Conservation (phyloP, 2,113 vertebrate species). For the Edolisoma coerulescens region DNA sequence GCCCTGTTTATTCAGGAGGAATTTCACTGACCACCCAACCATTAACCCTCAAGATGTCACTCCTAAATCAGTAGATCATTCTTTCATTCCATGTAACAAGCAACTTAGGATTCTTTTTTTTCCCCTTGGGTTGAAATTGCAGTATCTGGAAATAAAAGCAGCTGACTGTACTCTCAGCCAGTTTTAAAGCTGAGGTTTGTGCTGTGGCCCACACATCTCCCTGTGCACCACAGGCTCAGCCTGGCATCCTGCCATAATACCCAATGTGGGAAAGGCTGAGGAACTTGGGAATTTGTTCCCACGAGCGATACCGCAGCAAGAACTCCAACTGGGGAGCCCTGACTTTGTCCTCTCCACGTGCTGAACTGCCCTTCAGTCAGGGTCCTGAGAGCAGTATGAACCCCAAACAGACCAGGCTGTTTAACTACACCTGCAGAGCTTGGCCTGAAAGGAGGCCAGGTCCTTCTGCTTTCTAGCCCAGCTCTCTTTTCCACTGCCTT, state of each 20-base stretch:
- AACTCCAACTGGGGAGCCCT: neutral
- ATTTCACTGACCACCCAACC: neutral
- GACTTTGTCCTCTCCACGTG: neutral
- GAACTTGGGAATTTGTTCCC: neutral
- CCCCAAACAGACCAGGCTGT: neutral
- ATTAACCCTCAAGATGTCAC: neutral
- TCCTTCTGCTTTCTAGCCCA: neutral
- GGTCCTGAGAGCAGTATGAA: neutral
- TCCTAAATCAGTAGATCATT: neutral
- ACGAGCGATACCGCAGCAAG: neutral
- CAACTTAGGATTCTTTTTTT: accelerated
- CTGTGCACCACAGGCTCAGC: neutral
- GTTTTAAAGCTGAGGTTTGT: neutral
- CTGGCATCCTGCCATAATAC: neutral
- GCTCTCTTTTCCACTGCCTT: neutral
- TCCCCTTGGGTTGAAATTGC: neutral
- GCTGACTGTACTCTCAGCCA: neutral
- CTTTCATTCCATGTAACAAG: neutral
- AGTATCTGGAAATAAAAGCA: neutral
- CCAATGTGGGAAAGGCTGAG: neutral
- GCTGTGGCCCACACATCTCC: neutral
- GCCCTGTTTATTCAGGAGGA: neutral
- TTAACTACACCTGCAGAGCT: neutral
- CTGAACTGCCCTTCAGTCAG: neutral
- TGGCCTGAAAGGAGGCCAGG: neutral